Evolutionary conservation across 1,140 invertebrate genomes (phyloP), one percentile per base, ranked within the genome.

Genomic region (Drosophila trapezifrons): DNA sequence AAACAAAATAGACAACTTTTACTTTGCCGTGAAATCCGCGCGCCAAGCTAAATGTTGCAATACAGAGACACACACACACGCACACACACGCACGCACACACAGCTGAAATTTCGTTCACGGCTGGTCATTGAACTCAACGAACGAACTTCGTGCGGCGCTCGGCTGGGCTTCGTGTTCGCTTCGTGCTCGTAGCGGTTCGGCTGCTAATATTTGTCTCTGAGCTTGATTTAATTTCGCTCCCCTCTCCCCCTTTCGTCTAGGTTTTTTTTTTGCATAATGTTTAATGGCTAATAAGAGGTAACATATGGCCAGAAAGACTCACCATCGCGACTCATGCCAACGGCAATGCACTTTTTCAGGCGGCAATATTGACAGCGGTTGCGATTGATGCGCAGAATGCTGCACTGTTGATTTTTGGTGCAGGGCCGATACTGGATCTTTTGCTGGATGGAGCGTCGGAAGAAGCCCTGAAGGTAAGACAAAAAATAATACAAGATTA

Each of bases 321-420:
- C 89, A 99, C 98, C 98, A 95, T 99, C 98, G 94, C 98, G 95
- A 93, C 97, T 98, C 98, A 99, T 99, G 92, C 98, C 98, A 74
- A 99, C 98, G 57, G 97, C 96, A 92, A 99, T 98, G 94, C 98
- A 99, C 94, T 99, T 99, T 93, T 99, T 99, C 80, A 99, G 95
- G 75, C 98, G 94, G 94, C 98, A 99, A 93, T 98, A 98, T 92
- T 99, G 98, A 93, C 98, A 99, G 80, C 98, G 95, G 93, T 99
- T 99, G 91, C 98, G 95, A 94, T 99, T 99, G 93, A 98, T 98
- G 79, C 98, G 95, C 59, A 99, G 94, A 83, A 99, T 99, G 93
- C 97, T 97, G 94, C 98, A 99, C 94, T 99, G 97, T 92, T 99
- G 98, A 93, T 98, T 98, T 93, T 99, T 98, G 89, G 97, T 98